Conservation (phyloP, 2,113 vertebrate species). For the Zosterops pallidus region DNA sequence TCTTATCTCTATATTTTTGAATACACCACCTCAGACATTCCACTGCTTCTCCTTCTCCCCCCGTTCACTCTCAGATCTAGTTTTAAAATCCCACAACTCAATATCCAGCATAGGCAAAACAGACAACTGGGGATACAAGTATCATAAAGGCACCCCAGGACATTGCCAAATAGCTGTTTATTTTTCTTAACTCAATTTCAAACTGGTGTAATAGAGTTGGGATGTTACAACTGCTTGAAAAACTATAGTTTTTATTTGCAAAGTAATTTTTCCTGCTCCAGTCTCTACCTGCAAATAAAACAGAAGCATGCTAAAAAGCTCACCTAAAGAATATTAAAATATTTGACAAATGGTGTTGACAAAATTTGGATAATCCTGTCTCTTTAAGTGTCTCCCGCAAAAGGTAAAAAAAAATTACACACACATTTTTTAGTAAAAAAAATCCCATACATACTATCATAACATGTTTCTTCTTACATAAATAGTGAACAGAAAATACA, state of each 20-base stretch:
- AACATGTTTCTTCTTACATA: neutral
- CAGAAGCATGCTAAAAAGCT: neutral
- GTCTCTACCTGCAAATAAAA: neutral
- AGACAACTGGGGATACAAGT: neutral
- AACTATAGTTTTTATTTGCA: neutral
- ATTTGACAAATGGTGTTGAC: neutral
- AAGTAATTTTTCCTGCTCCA: neutral
- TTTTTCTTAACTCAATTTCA: neutral
- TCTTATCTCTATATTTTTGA: neutral
- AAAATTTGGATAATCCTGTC: neutral
- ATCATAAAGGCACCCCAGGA: neutral
- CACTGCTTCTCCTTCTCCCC: neutral
- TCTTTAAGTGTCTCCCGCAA: neutral
- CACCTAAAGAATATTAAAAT: neutral
- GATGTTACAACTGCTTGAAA: neutral
- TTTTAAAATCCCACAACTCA: neutral
- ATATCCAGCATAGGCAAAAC: neutral
- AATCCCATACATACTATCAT: neutral
- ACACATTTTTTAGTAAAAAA: neutral
- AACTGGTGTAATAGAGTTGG: neutral
- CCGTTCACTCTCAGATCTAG: accelerated
- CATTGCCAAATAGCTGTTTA: neutral
- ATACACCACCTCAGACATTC: neutral
- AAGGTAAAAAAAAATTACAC: neutral
- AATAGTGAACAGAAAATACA: neutral